These are phyloP conservation scores for Panurus biarmicus DNA, from an alignment of 2,113 vertebrate species.

Conservation along the genomic window DNA sequence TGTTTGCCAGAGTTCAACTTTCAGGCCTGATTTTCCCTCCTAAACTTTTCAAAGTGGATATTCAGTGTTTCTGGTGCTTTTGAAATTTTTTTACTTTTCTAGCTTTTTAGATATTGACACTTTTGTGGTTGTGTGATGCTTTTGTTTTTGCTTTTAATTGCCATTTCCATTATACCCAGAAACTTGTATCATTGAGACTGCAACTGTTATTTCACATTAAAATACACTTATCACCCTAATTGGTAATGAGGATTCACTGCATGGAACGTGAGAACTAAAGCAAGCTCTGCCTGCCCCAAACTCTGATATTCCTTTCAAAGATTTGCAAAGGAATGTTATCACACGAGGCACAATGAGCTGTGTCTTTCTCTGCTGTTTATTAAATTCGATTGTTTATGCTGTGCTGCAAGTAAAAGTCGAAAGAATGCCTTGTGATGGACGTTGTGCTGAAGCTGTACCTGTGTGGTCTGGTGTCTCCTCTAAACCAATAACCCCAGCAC, in stretches of 20 bases:
- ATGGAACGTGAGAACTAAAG: neutral
- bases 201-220: slow-evolving; percentile 1
- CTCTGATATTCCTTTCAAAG: neutral
- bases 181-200: neutral
- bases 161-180: neutral
- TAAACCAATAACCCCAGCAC: neutral
- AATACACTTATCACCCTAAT: slow-evolving; percentile 26
- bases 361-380: neutral
- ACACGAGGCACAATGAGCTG: neutral
- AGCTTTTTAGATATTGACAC: neutral
- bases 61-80: neutral
- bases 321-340: neutral
- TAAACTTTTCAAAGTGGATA: neutral
- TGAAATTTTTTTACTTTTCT: neutral
- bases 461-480: neutral
- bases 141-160: slow-evolving; percentile 5
- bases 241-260: slow-evolving; percentile 7
- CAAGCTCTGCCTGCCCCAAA: neutral
- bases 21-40: neutral
- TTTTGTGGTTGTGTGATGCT: neutral
- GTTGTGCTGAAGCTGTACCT: neutral
- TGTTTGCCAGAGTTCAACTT: neutral
- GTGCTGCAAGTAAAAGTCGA: neutral
- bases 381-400: neutral
- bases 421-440: neutral